These are phyloP conservation scores for Tamandua tetradactyla DNA, from an alignment of 2,797 vertebrate species.

Conservation along the genomic window DNA sequence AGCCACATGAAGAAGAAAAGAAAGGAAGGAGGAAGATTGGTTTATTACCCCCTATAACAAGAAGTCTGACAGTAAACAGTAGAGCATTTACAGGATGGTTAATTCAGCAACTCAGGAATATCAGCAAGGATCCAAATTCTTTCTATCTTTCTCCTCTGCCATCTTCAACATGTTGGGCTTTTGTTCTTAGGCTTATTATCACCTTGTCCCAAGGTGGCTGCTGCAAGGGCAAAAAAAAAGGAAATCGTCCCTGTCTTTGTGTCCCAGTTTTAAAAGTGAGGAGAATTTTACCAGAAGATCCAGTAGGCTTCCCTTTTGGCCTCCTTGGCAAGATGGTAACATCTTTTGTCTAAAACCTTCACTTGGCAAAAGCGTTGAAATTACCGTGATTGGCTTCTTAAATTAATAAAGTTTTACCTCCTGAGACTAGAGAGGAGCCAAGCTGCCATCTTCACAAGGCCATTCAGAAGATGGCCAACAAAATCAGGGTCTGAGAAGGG, in stretches of 20 bases:
- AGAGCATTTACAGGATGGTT: neutral
- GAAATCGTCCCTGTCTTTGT: neutral
- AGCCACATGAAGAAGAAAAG: conserved; percentile 6
- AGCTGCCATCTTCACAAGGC: neutral
- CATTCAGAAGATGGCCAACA: neutral
- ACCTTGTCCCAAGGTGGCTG: neutral
- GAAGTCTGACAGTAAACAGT: neutral
- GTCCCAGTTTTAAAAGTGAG: conserved; percentile 23
- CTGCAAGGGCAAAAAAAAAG: neutral
- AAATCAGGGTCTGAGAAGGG: neutral
- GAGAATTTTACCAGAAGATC: neutral
- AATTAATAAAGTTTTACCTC: neutral
- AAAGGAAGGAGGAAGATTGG: neutral
- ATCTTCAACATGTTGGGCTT: neutral
- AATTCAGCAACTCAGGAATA: neutral
- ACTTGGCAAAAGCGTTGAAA: neutral
- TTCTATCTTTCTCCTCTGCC: neutral
- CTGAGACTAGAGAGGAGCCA: neutral
- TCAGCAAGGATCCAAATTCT: neutral
- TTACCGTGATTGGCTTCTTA: conserved; percentile 6
- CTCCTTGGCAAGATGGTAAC: neutral
- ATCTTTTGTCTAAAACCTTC: neutral
- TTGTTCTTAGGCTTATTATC: neutral
- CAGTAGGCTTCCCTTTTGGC: neutral
- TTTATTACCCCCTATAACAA: neutral